A percentile compares a stretch with the other conserved stretches of the same genome.
Conservation (phyloP, 2,797 vertebrate genomes). For the Tokudaia muenninki region DNA sequence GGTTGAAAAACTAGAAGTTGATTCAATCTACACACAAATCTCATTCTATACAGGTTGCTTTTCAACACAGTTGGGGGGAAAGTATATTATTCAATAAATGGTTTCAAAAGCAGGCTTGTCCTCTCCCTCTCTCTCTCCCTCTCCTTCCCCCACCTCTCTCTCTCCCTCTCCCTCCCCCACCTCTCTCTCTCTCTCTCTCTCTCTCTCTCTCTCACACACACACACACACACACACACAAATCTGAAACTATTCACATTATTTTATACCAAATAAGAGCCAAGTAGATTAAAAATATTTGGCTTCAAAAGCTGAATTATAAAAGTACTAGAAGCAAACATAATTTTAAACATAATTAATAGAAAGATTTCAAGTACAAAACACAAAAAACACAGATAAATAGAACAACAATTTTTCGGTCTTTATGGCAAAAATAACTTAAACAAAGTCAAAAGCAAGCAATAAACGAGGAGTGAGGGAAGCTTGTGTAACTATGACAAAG, state of each 20-base stretch:
- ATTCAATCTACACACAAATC: not conserved
- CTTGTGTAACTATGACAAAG: slow-evolving; percentile 6
- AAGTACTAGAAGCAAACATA: slow-evolving; percentile 23
- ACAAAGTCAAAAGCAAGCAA: slow-evolving; percentile 36
- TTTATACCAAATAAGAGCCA: slow-evolving; percentile 34
- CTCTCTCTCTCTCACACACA: not conserved
- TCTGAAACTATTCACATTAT: not conserved
- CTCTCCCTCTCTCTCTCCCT: too few species aligned
- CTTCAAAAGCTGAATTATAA: not conserved
- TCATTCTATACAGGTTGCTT: not conserved
- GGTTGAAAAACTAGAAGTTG: not conserved
- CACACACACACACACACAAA: not conserved
- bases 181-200: too few species aligned
- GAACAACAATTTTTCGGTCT: not conserved
- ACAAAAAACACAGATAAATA: slow-evolving; percentile 15
- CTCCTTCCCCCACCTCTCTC: not conserved
- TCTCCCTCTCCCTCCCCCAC: not conserved
- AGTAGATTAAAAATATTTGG: slow-evolving; percentile 47
- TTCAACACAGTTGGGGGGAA: not conserved
- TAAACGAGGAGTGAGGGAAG: not conserved
- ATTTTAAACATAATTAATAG: not conserved
- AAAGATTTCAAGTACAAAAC: slow-evolving; percentile 4
- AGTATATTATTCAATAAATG: slow-evolving; percentile 7
- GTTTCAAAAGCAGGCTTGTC: not conserved
- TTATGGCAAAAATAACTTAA: slow-evolving; percentile 63